Base-by-base conservation (phyloP, 1,140 invertebrate genomes). In the Philopotamus ludificatus region DNA sequence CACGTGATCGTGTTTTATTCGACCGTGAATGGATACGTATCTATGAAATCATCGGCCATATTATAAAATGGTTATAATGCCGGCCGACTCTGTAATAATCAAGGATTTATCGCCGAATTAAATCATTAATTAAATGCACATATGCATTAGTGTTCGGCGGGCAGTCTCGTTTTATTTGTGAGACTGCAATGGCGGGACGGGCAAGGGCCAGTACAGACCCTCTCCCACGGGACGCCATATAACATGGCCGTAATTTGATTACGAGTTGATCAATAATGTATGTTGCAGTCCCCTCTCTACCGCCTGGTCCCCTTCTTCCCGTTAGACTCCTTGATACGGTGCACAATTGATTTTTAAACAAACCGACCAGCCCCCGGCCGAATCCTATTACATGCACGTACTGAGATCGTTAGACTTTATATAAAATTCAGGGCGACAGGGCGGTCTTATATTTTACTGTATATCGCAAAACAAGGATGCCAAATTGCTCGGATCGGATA, bases 201-300 rank as follows among this genome's bases (percentile, higher is more conserved):
- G 23, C 26, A 57, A 57, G 55, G 39, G 39, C 42, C 16, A 20
- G n/a, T 15, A 18, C 42, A 44, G n/a, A 44, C 42, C n/a, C 16
- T 18, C 15, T 21, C 63, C 49, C 65, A 2, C 3, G 65, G 65
- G 65, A 66, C 28, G 15, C 51, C 20, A 22, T 58, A 54, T 65
- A 61, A 66, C 65, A 55, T 61, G 50, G 41, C 41, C 23, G 65
- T 66, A 66, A 66, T 66, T 66, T 66, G 65, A 66, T 66, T 66
- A 66, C 50, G 58, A 61, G n/a, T 50, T 66, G 65, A 66, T 66
- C 65, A 60, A 66, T 66, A 66, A 66, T 66, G 65, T 50, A 66
- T 66, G 18, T 18, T 10, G 16, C 34, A 54, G 15, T 8, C 12
- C 15, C 16, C n/a, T 34, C 25, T 54, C 26, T 51, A 23, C 49